Conservation (phyloP, 2,113 vertebrate species). For the Sorex araneus region DNA sequence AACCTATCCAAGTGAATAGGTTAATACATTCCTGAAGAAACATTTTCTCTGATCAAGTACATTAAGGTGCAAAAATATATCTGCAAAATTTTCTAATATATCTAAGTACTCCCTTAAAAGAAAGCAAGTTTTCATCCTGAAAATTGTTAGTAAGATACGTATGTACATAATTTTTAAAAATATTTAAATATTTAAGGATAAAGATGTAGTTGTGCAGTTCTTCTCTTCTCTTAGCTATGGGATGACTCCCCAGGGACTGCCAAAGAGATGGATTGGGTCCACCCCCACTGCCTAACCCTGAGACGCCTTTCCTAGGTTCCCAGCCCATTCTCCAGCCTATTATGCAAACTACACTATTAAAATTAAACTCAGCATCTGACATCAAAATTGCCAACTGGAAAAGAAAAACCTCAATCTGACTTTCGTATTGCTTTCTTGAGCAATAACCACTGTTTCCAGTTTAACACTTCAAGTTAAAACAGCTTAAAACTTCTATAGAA, state of each 20-base stretch:
- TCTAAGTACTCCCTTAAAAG: slow-evolving; percentile 31
- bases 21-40: slow-evolving; percentile 64
- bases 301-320: background rate
- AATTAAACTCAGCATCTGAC: slow-evolving; percentile 47
- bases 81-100: slow-evolving; percentile 37
- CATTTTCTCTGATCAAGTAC: slow-evolving; percentile 60
- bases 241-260: background rate
- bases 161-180: background rate
- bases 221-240: slow-evolving; percentile 46
- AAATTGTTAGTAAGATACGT: slow-evolving; percentile 43
- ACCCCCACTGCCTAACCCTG: slow-evolving; percentile 43
- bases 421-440: slow-evolving; percentile 59
- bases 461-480: slow-evolving; percentile 2
- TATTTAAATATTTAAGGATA: slow-evolving; percentile 52
- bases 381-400: slow-evolving; percentile 1
- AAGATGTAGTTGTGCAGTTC: slow-evolving; percentile 48
- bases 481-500: slow-evolving; percentile 49
- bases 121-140: slow-evolving; percentile 54
- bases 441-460: slow-evolving; percentile 59
- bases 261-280: slow-evolving; percentile 43
- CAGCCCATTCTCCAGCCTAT: background rate
- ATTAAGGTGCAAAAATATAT: slow-evolving; percentile 26
- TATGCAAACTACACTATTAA: slow-evolving; percentile 54
- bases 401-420: slow-evolving; percentile 56
- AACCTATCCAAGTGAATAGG: background rate